Evolutionary conservation across 2,113 vertebrate genomes (phyloP), one percentile per base, ranked within the genome.

Genomic region (Phrynocephalus versicolor): DNA sequence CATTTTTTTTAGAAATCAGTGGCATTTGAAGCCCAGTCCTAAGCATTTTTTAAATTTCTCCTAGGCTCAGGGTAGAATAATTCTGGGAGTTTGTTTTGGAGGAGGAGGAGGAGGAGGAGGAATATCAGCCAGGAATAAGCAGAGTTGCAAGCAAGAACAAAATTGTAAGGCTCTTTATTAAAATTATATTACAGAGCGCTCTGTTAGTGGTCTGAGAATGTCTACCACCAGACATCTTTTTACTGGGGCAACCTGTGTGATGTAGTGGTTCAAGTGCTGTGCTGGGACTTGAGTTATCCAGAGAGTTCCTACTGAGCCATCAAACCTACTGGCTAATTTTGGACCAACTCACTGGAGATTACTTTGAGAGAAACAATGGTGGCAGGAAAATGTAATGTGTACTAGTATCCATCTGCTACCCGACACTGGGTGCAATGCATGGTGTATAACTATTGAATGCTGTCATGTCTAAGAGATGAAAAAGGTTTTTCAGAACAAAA

Each of bases 401-500:
- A 25, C 23, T 65, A 18, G 62, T 25, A 65, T 30, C 0, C 13
- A 9, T 67, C 8, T 67, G 27, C 12, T 67, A 67, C 8, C 64
- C 10, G 10, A 10, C 45, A 51, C 45, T 51, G 45, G 45, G 45
- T 51, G 45, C 45, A 51, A 51, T 5, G 45, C 23, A 30, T 57
- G 41, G 25, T 37, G 13, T 58, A 80, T 69, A 39, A 81, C 58
- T 71, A 69, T 33, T 57, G 41, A 35, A 71, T 41, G 72, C 67
- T 88, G 80, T 51, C 81, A 7, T 55, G 87, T 89, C 62, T 77
- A 70, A 33, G 67, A 23, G 6, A 7, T 23, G 9, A 35, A 51
- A 69, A 73, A 67, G 35, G 81, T 69, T 85, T 51, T 55, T 67
- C 76, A 64, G n/a, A n/a, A n/a, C n/a, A 79, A 86, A 89, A 25